A percentile compares a stretch with the other conserved stretches of the same genome.
phyloP scores from a whole-genome alignment of 1,140 invertebrate genomes.

The Papilio aristodemus region DNA sequence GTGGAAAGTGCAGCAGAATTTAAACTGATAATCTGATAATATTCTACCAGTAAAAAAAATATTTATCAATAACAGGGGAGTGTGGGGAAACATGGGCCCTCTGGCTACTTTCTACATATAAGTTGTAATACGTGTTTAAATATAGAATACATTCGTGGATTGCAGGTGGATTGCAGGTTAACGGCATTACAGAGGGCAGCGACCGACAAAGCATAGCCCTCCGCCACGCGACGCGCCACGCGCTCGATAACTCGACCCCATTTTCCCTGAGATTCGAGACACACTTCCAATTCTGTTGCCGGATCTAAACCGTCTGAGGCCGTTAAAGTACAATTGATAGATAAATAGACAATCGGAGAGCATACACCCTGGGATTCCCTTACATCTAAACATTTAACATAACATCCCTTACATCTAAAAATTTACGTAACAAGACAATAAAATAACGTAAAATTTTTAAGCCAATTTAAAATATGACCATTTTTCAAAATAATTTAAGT shows the following conservation, averaged over 20 bases:
- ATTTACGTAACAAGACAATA: too few species aligned
- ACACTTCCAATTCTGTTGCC: slow-evolving; percentile 20
- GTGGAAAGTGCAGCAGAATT: too few species aligned
- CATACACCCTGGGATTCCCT: neutral
- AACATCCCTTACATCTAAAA: too few species aligned
- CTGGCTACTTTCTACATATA: too few species aligned
- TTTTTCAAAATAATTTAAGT: too few species aligned
- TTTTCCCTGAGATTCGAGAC: slow-evolving; percentile 30
- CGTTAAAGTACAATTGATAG: neutral
- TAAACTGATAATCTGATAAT: too few species aligned
- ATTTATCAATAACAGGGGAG: too few species aligned
- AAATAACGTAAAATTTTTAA: too few species aligned
- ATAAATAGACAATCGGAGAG: neutral
- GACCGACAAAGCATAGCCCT: slow-evolving; percentile 25
- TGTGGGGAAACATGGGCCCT: too few species aligned
- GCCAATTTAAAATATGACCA: too few species aligned
- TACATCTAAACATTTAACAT: neutral
- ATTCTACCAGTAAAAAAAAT: too few species aligned
- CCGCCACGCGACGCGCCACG: slow-evolving; percentile 23
- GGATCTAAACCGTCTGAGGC: neutral
- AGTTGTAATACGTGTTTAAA: neutral
- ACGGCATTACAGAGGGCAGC: slow-evolving; percentile 30
- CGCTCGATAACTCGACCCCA: slow-evolving; percentile 39
- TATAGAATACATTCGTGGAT: slow-evolving; percentile 3
- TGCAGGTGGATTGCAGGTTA: slow-evolving; percentile 32